Evolutionary conservation across 2,113 vertebrate genomes (phyloP).

Genomic region (Siphamia tubifer): DNA sequence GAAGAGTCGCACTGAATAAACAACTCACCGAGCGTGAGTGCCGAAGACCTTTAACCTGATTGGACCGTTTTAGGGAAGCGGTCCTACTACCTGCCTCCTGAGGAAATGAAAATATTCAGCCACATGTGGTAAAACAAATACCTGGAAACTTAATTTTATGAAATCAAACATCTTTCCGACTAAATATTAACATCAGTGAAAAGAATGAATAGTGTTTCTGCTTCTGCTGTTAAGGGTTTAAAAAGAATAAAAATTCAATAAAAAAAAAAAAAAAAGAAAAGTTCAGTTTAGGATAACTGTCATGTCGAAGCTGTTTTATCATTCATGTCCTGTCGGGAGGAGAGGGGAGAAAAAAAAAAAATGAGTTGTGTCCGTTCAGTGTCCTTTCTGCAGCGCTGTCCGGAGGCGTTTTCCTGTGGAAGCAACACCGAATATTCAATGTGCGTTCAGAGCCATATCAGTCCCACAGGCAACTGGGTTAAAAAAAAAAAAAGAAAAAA

Average conservation of each 20-base stretch:
- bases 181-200: too few relatives aligned
- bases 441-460: neutral
- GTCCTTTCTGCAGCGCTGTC: neutral
- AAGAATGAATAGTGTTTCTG: too few relatives aligned
- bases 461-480: neutral
- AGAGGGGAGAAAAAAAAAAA: neutral
- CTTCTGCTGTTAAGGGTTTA: neutral
- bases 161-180: neutral
- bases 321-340: neutral
- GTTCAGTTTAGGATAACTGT: neutral
- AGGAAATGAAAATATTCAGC: constrained; percentile 67
- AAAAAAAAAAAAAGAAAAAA: too few relatives aligned
- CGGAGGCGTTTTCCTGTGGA: neutral
- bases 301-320: neutral
- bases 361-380: neutral
- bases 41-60: constrained; percentile 80
- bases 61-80: constrained; percentile 79
- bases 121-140: constrained; percentile 41
- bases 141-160: neutral
- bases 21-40: constrained; percentile 81
- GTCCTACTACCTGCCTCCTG: constrained; percentile 82
- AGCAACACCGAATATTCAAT: neutral
- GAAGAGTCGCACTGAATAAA: constrained; percentile 32
- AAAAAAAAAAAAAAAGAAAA: neutral
- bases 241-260: neutral